Evolutionary conservation across 2,888 invertebrate species (phyloP), one percentile per base, ranked within the genome.

Genomic region (Metalampra italica): DNA sequence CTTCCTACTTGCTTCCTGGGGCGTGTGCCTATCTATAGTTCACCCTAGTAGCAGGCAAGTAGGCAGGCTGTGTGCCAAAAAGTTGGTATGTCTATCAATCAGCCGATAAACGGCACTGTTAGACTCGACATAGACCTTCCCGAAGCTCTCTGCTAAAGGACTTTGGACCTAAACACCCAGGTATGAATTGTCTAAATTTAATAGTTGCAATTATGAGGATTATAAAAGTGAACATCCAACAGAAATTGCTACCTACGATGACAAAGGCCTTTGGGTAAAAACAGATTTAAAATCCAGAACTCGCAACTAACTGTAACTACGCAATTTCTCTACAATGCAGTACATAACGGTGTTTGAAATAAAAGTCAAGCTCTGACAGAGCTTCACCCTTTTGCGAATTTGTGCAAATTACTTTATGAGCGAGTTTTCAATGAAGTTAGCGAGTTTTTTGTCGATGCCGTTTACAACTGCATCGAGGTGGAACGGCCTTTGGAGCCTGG

Each of bases 401-500:
- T 87, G 82, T 73, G 85, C 84, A 88, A 88, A 89, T 88, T 85
- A 82, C 80, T 89, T 87, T 88, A 88, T 85, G 85, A 80, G 82
- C 69, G 64, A 58, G 64, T 67, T 60, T 79, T 78, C 67, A 75
- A 77, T 76, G 63, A 66, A 72, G 70, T 68, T 70, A 67, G 58
- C 57, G 54, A 64, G 64, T 78, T 82, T 84, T 83, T 82, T 78
- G 62, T 55, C 55, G 56, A 60, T 57, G 62, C 68, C 69, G 71
- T 82, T 83, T 82, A 82, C 77, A 80, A 82, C 74, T 73, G 74
- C 68, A 71, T 53, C 59, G 69, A 63, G 61, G 66, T 65, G 68
- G 68, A 70, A 68, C 59, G 59, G 50, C 53, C 53, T 68, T 64
- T 62, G 58, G 57, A 67, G 66, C 66, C 69, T 64, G 51, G 54